Evolutionary conservation across 1,140 invertebrate genomes (phyloP), one percentile per base, ranked within the genome.

Genomic region (Aradophagus sp.): DNA sequence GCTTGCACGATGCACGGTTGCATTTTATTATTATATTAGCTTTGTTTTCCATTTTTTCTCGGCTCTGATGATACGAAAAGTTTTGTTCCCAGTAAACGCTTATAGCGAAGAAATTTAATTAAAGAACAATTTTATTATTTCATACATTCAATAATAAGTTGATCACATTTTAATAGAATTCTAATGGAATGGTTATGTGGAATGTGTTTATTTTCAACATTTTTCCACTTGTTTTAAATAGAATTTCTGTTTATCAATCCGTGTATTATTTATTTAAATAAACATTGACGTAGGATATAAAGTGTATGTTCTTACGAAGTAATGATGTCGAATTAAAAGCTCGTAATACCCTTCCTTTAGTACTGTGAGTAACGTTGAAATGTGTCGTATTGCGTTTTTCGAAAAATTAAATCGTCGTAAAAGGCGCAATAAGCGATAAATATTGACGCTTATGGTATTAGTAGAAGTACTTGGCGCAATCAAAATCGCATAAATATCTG

Each of bases 11-110:
- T 48, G 42, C 34, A 36, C 16, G 32, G 13, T 45, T 36, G 48
- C 41, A 63, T 63, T 44, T 53, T 63, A 53, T 63, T 7, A 10
- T n/a, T n/a, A n/a, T n/a, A n/a, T n/a, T n/a, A n/a, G n/a, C n/a
- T n/a, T n/a, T n/a, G n/a, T n/a, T n/a, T n/a, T n/a, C n/a, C 19
- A 32, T 35, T 3, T n/a, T 23, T 6, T 11, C 23, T 11, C 29
- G 36, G 13, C n/a, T n/a, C 42, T 35, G 50, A 41, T 61, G 41
- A 61, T 14, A 11, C 6, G 19, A 5, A 12, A 14, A 34, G 2
- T 34, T 13, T 14, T 14, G n/a, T 5, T 13, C 4, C 4, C 11
- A 12, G 31, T 47, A 19, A 32, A 8, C 20, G 20, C 8, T 23
- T 4, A 4, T 8, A 8, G 20, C 8, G 20, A 23, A 23, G 8